Evolutionary conservation across 2,888 invertebrate species (phyloP).

Genomic region (Calameuta idolon): DNA sequence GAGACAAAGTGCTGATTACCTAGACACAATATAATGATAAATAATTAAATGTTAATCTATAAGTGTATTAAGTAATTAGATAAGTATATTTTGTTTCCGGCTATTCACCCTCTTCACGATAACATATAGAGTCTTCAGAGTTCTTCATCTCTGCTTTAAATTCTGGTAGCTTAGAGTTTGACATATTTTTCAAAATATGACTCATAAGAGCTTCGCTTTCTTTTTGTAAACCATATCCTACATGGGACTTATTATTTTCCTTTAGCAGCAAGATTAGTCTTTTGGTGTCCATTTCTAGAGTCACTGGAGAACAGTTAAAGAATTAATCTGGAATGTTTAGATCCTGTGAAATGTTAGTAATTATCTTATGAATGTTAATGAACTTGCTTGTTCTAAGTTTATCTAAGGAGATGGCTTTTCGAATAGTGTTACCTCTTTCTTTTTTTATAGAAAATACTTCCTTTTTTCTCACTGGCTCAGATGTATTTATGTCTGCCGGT

Average conservation of each 20-base stretch:
- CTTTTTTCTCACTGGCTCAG: not conserved
- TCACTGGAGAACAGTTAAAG: not conserved
- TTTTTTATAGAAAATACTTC: not conserved
- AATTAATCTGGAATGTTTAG: not conserved
- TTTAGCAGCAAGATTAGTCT: slow-evolving; percentile 57
- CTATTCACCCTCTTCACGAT: slow-evolving; percentile 58
- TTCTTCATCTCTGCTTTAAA: slow-evolving; percentile 53
- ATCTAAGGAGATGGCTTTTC: not conserved
- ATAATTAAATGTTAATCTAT: not conserved
- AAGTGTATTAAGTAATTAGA: not conserved
- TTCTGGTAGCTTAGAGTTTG: slow-evolving; percentile 52
- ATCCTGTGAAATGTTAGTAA: not conserved
- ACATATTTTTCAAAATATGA: slow-evolving; percentile 61
- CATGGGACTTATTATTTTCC: slow-evolving; percentile 48
- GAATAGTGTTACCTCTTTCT: not conserved
- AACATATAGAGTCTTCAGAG: slow-evolving; percentile 52
- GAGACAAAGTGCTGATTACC: slow-evolving; percentile 61
- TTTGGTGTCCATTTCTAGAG: slow-evolving; percentile 52
- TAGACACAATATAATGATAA: slow-evolving; percentile 21
- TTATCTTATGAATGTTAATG: not conserved
- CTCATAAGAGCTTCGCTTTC: slow-evolving; percentile 59
- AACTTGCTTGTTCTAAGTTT: not conserved
- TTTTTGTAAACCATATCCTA: slow-evolving; percentile 60
- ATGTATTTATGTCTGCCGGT: not conserved
- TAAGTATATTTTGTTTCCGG: not conserved